phyloP scores from a whole-genome alignment of 37 sponge, comb jelly and placozoan species.

The Chondrosia reniformis region DNA sequence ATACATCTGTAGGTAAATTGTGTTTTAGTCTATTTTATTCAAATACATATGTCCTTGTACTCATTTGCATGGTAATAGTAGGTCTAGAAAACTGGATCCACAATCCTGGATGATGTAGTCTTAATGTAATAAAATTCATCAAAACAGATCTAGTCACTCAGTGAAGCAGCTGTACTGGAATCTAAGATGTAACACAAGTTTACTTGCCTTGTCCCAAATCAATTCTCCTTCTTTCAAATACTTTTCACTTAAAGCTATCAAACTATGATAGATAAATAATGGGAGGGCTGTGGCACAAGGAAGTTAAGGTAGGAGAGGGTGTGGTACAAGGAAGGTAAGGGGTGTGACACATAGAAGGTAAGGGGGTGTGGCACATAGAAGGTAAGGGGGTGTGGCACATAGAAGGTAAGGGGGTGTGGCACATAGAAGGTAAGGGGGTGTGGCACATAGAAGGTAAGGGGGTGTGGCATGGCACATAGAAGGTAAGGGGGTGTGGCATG shows the following conservation, averaged over 20 bases:
- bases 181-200: neutral
- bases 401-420: neutral
- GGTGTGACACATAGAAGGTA: neutral
- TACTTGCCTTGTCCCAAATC: constrained; percentile 85
- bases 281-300: neutral
- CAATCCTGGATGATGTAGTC: too few relatives aligned
- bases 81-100: too few relatives aligned
- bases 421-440: neutral
- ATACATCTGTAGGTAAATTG: too few relatives aligned
- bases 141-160: too few relatives aligned
- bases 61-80: too few relatives aligned
- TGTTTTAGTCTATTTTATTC: too few relatives aligned
- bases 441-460: neutral
- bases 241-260: constrained; percentile 28
- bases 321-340: neutral
- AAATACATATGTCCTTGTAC: too few relatives aligned
- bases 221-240: constrained; percentile 54
- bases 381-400: neutral
- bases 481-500: too few relatives aligned
- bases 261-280: neutral
- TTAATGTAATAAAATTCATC: too few relatives aligned
- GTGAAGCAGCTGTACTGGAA: too few relatives aligned
- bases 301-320: neutral
- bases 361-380: neutral
- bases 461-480: neutral